phyloP scores from a whole-genome alignment of 1,140 invertebrate genomes.

The Drosophila paulistorum region DNA sequence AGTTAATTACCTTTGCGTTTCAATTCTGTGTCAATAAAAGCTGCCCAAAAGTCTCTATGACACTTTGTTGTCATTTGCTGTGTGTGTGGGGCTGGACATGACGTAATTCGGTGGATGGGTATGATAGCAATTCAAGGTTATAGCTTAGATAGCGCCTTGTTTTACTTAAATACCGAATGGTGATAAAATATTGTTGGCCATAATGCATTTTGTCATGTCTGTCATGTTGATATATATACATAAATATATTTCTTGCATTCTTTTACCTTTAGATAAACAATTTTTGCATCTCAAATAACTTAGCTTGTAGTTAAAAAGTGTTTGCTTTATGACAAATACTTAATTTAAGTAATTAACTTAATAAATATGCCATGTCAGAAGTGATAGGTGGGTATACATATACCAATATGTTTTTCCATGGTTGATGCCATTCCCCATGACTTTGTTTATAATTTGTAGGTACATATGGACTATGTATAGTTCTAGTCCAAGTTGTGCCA shows the following conservation, averaged over 20 bases:
- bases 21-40: conserved; percentile 56
- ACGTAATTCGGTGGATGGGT: conserved; percentile 49
- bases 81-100: conserved; percentile 28
- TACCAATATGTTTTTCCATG: neutral
- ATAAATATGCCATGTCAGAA: conserved; percentile 57
- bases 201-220: neutral
- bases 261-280: neutral
- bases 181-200: neutral
- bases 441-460: neutral
- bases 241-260: neutral
- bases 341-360: conserved; percentile 50
- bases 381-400: conserved; percentile 35
- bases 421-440: conserved; percentile 52
- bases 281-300: neutral
- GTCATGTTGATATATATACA: conserved; percentile 8
- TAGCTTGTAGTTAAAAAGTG: too few species aligned
- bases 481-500: conserved; percentile 22
- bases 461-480: neutral
- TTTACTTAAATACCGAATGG: neutral
- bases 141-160: neutral
- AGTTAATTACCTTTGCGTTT: conserved; percentile 56
- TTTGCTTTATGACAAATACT: conserved; percentile 40
- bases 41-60: conserved; percentile 56
- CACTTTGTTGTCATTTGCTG: conserved; percentile 57
- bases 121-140: conserved; percentile 58